phyloP scores from a whole-genome alignment of 2,888 invertebrate genomes.

The Drosophila colorata region DNA sequence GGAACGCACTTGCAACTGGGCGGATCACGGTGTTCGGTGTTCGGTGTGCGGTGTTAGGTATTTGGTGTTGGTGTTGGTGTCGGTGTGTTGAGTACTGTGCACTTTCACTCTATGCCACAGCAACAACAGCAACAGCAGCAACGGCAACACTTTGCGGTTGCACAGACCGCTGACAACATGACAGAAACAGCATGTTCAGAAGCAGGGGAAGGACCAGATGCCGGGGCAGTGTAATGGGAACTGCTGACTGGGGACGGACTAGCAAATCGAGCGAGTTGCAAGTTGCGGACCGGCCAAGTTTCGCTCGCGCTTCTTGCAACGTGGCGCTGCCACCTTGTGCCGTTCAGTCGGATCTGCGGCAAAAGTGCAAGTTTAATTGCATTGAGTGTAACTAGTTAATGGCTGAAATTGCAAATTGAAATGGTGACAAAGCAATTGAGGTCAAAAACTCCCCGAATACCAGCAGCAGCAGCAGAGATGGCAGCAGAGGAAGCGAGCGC shows the following conservation, averaged over 20 bases:
- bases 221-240: slow-evolving; percentile 10
- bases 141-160: slow-evolving; percentile 55
- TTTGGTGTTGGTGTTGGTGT: slow-evolving; percentile 12
- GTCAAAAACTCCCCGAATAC: slow-evolving; percentile 73
- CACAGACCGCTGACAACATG: slow-evolving; percentile 50
- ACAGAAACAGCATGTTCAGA: slow-evolving; percentile 17
- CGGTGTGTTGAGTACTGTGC: slow-evolving; percentile 36
- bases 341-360: slow-evolving; percentile 23
- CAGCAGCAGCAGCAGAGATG: slow-evolving; percentile 19
- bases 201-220: not conserved
- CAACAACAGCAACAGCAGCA: slow-evolving; percentile 31
- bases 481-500: slow-evolving; percentile 33
- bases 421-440: slow-evolving; percentile 82
- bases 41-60: slow-evolving; percentile 1
- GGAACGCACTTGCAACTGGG: slow-evolving; percentile 71
- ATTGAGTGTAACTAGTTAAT: slow-evolving; percentile 79
- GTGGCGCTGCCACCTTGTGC: slow-evolving; percentile 28
- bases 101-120: slow-evolving; percentile 57
- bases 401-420: slow-evolving; percentile 80
- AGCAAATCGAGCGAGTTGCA: slow-evolving; percentile 40
- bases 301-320: slow-evolving; percentile 48
- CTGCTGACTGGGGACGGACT: slow-evolving; percentile 15
- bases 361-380: slow-evolving; percentile 78
- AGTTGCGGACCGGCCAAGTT: slow-evolving; percentile 34
- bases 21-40: slow-evolving; percentile 27